These are phyloP conservation scores for Amia ocellicauda DNA, from an alignment of 2,113 vertebrate species.

Conservation along the genomic window DNA sequence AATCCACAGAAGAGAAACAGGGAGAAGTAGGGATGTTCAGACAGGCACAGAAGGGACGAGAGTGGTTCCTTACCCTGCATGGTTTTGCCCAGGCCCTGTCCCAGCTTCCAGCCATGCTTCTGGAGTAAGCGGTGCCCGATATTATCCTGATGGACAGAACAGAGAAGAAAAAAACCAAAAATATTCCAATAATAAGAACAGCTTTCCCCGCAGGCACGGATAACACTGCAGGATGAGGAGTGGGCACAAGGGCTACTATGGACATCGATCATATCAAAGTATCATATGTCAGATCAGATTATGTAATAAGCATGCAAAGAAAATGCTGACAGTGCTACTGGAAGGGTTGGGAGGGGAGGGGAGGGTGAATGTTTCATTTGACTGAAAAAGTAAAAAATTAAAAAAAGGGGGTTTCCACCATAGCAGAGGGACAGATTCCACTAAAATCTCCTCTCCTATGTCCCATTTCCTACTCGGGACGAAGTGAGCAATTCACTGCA, in stretches of 20 bases:
- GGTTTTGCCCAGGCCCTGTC: slow-evolving; percentile 96
- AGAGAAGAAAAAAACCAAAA: slow-evolving; percentile 98
- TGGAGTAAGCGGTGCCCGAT: slow-evolving; percentile 98
- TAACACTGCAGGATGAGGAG: slow-evolving; percentile 58
- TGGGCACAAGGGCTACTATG: slow-evolving; percentile 62
- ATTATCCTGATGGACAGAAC: slow-evolving; percentile 97
- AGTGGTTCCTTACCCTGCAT: slow-evolving; percentile 90
- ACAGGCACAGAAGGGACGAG: background rate
- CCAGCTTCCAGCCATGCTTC: slow-evolving; percentile 99
- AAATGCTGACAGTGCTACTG: slow-evolving; percentile 7
- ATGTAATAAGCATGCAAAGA: slow-evolving; percentile 22
- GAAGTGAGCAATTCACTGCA: slow-evolving; percentile 5
- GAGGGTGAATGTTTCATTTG: background rate
- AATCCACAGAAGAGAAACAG: too few species aligned
- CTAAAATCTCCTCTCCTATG: background rate
- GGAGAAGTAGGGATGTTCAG: too few species aligned
- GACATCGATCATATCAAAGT: slow-evolving; percentile 39
- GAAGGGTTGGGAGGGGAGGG: background rate
- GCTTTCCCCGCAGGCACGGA: slow-evolving; percentile 74
- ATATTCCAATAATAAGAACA: slow-evolving; percentile 99
- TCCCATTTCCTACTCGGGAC: background rate
- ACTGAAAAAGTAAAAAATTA: too few species aligned
- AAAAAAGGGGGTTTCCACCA: slow-evolving; percentile 12
- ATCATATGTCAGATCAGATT: slow-evolving; percentile 3
- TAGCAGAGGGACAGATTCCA: background rate